These are phyloP conservation scores for Grallaria varia DNA, from an alignment of 2,113 vertebrate species.

Conservation along the genomic window DNA sequence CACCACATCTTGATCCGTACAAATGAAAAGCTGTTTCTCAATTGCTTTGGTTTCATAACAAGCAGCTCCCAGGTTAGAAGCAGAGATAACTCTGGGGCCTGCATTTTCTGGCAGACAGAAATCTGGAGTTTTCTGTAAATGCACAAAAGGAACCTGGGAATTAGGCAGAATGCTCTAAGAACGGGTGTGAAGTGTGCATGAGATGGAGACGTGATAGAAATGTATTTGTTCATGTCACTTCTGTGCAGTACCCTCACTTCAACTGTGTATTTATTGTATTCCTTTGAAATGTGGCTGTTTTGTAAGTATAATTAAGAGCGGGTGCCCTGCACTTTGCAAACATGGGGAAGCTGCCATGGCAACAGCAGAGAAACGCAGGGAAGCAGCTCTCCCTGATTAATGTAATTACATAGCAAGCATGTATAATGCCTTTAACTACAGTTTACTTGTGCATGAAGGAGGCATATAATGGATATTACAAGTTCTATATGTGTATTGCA, in stretches of 20 bases:
- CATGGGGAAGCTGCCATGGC: conserved; percentile 71
- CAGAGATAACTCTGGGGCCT: background rate
- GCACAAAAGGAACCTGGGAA: background rate
- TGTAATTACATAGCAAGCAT: conserved; percentile 74
- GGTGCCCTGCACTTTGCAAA: conserved; percentile 71
- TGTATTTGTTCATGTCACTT: conserved; percentile 36
- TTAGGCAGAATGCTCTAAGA: background rate
- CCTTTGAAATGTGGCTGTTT: conserved; percentile 70
- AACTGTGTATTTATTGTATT: conserved; percentile 70
- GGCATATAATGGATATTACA: conserved; percentile 60
- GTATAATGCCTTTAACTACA: conserved; percentile 71
- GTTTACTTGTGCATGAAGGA: conserved; percentile 71
- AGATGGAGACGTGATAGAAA: conserved; percentile 27
- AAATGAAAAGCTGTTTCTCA: background rate
- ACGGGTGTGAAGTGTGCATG: background rate
- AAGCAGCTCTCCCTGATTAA: conserved; percentile 75
- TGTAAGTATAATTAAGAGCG: conserved; percentile 73
- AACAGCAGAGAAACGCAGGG: conserved; percentile 70
- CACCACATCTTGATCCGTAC: background rate
- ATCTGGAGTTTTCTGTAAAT: background rate
- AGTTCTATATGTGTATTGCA: conserved; percentile 45
- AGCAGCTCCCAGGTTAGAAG: background rate
- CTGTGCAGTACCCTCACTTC: conserved; percentile 44
- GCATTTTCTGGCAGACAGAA: background rate
- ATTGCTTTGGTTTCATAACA: background rate